phyloP scores from a whole-genome alignment of 2,797 vertebrate species.

The Sebastes cheni region DNA sequence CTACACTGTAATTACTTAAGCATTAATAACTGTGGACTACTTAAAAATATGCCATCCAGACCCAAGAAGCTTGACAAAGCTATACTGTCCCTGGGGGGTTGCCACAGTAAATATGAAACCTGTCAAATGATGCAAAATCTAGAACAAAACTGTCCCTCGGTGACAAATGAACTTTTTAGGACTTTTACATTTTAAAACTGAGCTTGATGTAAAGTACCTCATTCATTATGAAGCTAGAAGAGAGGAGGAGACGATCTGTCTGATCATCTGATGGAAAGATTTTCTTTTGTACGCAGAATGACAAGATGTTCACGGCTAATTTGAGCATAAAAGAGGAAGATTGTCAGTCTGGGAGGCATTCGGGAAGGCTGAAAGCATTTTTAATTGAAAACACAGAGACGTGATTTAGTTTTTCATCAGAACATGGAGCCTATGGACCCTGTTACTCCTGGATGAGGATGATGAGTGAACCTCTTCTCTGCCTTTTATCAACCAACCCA shows the following conservation, averaged over 20 bases:
- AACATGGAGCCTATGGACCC: neutral
- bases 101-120: neutral
- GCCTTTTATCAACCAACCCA: neutral
- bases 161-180: neutral
- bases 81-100: neutral
- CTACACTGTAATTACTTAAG: constrained; percentile 8
- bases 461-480: neutral
- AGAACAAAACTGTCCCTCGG: neutral
- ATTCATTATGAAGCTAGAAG: neutral
- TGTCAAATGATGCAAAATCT: neutral
- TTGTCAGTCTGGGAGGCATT: neutral
- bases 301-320: neutral
- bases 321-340: neutral
- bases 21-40: neutral
- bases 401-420: neutral
- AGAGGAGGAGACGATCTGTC: neutral
- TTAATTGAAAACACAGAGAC: neutral
- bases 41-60: neutral
- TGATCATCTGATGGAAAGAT: neutral
- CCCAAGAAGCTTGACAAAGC: neutral
- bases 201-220: neutral
- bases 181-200: neutral
- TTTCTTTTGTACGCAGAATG: neutral
- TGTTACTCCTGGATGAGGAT: neutral
- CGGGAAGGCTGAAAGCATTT: constrained; percentile 13